Evolutionary conservation across 2,113 vertebrate species (phyloP).

Genomic region (Ochotona princeps): DNA sequence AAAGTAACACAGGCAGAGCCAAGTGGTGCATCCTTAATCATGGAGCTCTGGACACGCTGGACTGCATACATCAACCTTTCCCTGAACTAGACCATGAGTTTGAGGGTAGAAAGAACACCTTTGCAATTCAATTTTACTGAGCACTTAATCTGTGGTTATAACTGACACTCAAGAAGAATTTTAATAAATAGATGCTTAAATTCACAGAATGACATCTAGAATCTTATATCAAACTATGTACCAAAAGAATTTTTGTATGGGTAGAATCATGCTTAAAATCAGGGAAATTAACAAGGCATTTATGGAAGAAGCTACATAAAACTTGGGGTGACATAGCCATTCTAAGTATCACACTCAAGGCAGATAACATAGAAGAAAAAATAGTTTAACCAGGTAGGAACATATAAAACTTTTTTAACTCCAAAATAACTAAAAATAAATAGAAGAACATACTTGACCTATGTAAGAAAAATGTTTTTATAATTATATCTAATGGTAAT

Average conservation of each 20-base stretch:
- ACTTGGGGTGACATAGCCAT: background rate
- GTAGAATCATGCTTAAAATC: background rate
- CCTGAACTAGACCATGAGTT: background rate
- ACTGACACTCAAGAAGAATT: background rate
- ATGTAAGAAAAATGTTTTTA: constrained; percentile 3
- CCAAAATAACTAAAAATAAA: background rate
- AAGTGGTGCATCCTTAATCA: background rate
- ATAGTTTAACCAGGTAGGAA: background rate
- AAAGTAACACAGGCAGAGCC: background rate
- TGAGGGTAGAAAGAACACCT: background rate
- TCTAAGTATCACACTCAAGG: background rate
- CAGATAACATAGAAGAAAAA: constrained; percentile 4
- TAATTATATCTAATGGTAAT: background rate
- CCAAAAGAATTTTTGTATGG: background rate
- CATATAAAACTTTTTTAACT: background rate
- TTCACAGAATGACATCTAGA: background rate
- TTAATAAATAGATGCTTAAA: background rate
- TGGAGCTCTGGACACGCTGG: background rate
- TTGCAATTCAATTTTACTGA: background rate
- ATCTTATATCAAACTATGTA: background rate
- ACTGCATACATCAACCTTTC: background rate
- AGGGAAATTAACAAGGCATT: background rate
- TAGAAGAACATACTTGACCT: background rate
- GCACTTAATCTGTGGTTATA: background rate
- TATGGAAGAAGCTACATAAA: background rate